A percentile compares a stretch with the other conserved stretches of the same genome.
Conservation (phyloP, 1,140 invertebrate species). For the Brachionus koreanus region DNA sequence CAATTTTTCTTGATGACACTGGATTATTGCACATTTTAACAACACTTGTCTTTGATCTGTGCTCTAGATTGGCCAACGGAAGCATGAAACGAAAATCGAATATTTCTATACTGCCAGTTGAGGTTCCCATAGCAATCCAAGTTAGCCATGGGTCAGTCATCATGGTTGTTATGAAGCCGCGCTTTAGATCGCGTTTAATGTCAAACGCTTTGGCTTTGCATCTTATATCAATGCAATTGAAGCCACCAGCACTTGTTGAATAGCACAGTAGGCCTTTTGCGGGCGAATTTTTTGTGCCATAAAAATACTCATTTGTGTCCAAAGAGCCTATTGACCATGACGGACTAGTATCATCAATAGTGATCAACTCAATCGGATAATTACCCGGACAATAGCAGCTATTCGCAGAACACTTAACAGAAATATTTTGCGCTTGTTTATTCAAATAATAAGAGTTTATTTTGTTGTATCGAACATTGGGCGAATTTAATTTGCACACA, state of each 20-base stretch:
- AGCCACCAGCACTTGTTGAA: slow-evolving; percentile 2
- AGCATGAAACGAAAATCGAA: slow-evolving; percentile 30
- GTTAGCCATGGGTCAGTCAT: slow-evolving; percentile 28
- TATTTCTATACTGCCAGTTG: slow-evolving; percentile 12
- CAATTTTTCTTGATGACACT: neutral
- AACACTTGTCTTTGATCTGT: slow-evolving; percentile 13
- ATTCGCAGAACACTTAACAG: neutral
- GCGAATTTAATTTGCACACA: neutral
- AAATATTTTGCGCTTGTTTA: neutral
- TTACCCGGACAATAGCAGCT: slow-evolving; percentile 4
- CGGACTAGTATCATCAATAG: slow-evolving; percentile 12
- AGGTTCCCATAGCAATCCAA: slow-evolving; percentile 41
- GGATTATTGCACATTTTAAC: neutral
- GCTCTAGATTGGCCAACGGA: slow-evolving; percentile 5
- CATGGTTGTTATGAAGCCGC: slow-evolving; percentile 7
- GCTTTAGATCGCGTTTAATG: neutral
- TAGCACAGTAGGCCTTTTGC: slow-evolving; percentile 6
- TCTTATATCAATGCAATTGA: slow-evolving; percentile 20
- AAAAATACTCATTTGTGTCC: neutral
- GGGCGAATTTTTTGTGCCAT: neutral
- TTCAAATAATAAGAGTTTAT: slow-evolving; percentile 6
- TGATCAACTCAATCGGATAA: slow-evolving; percentile 21
- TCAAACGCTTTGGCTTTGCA: slow-evolving; percentile 3
- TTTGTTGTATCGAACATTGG: neutral
- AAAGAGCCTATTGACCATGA: neutral